Percentiles rank a stretch among this genome's conserved stretches.
Conservation (phyloP, 2,797 vertebrate genomes). For the Premnoplex brunnescens region DNA sequence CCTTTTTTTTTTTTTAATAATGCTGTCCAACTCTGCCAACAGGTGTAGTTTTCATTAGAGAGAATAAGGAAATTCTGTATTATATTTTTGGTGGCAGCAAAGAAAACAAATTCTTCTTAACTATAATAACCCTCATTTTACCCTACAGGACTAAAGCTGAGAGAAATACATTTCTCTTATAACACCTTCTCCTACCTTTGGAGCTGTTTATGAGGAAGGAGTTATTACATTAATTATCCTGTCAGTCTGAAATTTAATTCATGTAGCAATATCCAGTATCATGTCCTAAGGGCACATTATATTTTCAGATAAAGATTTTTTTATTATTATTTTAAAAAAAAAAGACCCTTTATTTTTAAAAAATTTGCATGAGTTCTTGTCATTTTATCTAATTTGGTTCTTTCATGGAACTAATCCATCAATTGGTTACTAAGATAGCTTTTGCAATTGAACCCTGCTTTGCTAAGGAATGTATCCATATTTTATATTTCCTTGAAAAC, state of each 20-base stretch:
- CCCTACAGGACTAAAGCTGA: slow-evolving; percentile 5
- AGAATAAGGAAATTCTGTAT: background rate
- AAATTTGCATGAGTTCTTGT: background rate
- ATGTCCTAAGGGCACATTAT: background rate
- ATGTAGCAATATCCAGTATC: background rate
- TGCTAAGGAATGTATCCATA: background rate
- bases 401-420: slow-evolving; percentile 22
- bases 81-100: background rate
- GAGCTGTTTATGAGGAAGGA: slow-evolving; percentile 31
- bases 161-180: background rate
- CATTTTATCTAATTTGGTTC: slow-evolving; percentile 19
- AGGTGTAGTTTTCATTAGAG: background rate
- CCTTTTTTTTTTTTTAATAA: background rate
- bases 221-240: slow-evolving; percentile 43
- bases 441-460: background rate
- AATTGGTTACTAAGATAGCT: background rate
- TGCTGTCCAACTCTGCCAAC: background rate
- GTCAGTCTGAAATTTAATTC: slow-evolving; percentile 55
- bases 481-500: background rate
- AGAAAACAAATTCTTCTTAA: slow-evolving; percentile 3
- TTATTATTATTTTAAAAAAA: background rate
- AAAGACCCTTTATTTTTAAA: background rate
- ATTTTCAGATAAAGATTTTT: slow-evolving; percentile 1
- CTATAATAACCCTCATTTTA: background rate
- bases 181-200: background rate